Conservation (phyloP, 2,797 vertebrate genomes). For the Labroides dimidiatus region DNA sequence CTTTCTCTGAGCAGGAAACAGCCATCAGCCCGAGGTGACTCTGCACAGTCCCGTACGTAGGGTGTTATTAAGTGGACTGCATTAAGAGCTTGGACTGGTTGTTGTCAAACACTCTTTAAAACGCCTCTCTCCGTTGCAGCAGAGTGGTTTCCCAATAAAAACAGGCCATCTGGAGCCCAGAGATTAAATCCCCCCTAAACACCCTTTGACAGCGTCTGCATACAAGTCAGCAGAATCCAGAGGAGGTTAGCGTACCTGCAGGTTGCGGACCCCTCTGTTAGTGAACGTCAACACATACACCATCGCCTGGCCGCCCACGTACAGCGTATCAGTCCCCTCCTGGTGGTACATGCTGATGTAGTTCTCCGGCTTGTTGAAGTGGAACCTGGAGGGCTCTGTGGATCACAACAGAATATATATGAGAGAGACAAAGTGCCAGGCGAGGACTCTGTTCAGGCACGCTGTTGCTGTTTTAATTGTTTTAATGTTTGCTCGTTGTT, state of each 20-base stretch:
- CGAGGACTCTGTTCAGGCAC: neutral
- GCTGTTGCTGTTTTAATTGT: conserved; percentile 1
- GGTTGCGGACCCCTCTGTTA: conserved; percentile 74
- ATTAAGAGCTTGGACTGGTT: neutral
- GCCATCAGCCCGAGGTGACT: neutral
- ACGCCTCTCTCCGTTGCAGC: neutral
- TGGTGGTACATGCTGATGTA: conserved; percentile 85
- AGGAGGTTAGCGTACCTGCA: conserved; percentile 68
- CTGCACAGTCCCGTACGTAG: too few species aligned
- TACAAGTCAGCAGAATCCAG: neutral
- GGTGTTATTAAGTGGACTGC: neutral
- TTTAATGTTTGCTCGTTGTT: conserved; percentile 5
- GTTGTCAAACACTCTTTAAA: neutral
- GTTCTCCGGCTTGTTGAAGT: conserved; percentile 82
- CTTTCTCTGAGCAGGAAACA: neutral
- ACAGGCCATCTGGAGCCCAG: neutral
- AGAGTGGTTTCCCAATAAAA: neutral
- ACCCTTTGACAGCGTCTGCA: accelerated
- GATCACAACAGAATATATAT: conserved; percentile 26
- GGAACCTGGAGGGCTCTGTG: conserved; percentile 83
- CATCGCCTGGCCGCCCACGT: conserved; percentile 82
- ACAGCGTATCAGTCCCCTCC: conserved; percentile 80
- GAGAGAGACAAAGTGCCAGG: conserved; percentile 22
- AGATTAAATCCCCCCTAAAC: neutral
- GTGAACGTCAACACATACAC: conserved; percentile 83